phyloP scores from a whole-genome alignment of 2,797 vertebrate species.

The Cirrhinus molitorella region DNA sequence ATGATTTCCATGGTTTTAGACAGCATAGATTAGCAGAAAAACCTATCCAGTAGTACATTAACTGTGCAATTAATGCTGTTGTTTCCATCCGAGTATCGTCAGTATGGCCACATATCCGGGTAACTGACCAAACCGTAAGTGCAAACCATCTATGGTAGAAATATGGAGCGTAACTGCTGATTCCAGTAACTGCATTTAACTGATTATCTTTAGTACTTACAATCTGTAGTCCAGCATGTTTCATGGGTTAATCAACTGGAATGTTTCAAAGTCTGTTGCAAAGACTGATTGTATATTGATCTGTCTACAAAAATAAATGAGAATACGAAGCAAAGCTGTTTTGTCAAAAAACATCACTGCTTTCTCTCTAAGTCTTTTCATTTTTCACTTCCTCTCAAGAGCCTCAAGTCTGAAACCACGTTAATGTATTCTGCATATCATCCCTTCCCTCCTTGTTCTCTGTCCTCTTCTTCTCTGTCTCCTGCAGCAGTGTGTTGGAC shows the following conservation, averaged over 20 bases:
- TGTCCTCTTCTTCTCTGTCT: neutral
- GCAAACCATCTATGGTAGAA: too few relatives aligned
- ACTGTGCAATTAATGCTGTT: too few relatives aligned
- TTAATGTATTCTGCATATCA: neutral
- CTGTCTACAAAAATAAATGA: neutral
- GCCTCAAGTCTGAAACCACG: neutral
- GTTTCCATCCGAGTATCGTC: too few relatives aligned
- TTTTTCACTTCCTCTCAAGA: neutral
- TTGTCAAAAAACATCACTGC: neutral
- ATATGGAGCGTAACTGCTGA: neutral
- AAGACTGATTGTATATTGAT: neutral
- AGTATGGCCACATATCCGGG: too few relatives aligned
- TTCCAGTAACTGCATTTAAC: neutral
- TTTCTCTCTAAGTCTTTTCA: neutral
- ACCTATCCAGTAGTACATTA: too few relatives aligned
- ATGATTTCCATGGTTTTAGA: too few relatives aligned
- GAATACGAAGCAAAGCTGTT: neutral
- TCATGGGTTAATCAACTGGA: neutral
- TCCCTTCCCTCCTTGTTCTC: neutral
- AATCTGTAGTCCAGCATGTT: constrained; percentile 2
- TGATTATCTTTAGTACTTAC: neutral
- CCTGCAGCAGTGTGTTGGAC: neutral
- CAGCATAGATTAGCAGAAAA: too few relatives aligned
- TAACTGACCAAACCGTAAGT: too few relatives aligned
- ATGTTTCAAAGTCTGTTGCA: neutral